These are phyloP conservation scores for Oncorhynchus nerka DNA, from an alignment of 2,113 vertebrate species.

Conservation along the genomic window DNA sequence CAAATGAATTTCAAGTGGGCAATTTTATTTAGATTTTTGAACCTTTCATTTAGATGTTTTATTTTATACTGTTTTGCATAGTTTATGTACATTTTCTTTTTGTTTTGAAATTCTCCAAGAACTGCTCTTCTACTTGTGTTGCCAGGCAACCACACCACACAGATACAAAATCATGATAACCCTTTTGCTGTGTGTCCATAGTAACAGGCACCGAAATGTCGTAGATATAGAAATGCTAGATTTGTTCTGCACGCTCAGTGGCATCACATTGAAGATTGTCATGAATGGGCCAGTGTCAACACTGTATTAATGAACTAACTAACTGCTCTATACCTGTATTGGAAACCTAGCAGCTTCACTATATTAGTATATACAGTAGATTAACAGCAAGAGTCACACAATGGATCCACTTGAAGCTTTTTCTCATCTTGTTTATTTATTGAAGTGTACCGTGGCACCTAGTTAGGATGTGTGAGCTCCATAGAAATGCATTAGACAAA, in stretches of 20 bases:
- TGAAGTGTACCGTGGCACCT: slow-evolving; percentile 67
- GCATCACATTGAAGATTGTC: slow-evolving; percentile 63
- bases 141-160: slow-evolving; percentile 69
- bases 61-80: slow-evolving; percentile 69
- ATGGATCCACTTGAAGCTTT: slow-evolving; percentile 47
- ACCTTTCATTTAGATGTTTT: slow-evolving; percentile 53
- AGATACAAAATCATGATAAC: slow-evolving; percentile 64
- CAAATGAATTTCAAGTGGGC: slow-evolving; percentile 14
- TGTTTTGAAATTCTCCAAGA: slow-evolving; percentile 55
- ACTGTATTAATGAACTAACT: slow-evolving; percentile 48
- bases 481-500: slow-evolving; percentile 30
- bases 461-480: slow-evolving; percentile 58
- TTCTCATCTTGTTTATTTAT: slow-evolving; percentile 69
- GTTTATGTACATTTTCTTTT: slow-evolving; percentile 39
- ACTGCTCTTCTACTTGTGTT: slow-evolving; percentile 60
- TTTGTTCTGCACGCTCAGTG: slow-evolving; percentile 65
- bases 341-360: slow-evolving; percentile 57
- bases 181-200: slow-evolving; percentile 41
- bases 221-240: slow-evolving; percentile 71
- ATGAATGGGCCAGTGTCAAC: slow-evolving; percentile 57
- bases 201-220: slow-evolving; percentile 52
- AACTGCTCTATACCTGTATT: slow-evolving; percentile 15
- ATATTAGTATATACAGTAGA: slow-evolving; percentile 55
- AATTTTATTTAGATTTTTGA: slow-evolving; percentile 31
- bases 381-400: slow-evolving; percentile 26